These are phyloP conservation scores for Ceratoteleas bidentatus DNA, from an alignment of 1,140 invertebrate species.

Conservation along the genomic window DNA sequence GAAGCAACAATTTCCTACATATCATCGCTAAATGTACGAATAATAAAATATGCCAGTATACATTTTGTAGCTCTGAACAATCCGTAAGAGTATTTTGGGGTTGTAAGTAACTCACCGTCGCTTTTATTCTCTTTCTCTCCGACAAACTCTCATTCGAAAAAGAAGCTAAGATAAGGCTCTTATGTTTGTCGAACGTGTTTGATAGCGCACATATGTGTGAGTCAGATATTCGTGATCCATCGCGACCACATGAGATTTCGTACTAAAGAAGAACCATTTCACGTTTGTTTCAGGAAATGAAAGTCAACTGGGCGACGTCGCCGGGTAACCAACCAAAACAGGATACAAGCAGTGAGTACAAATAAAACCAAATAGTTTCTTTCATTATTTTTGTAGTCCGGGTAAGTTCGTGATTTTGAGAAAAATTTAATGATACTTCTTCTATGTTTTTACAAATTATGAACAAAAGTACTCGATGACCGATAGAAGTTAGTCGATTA, in stretches of 20 bases:
- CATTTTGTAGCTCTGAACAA: too few species aligned
- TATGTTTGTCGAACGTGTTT: slow-evolving; percentile 57
- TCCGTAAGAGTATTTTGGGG: too few species aligned
- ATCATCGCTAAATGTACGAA: too few species aligned
- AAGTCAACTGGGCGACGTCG: slow-evolving; percentile 98
- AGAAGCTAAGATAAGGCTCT: slow-evolving; percentile 65
- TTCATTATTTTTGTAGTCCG: slow-evolving; percentile 60
- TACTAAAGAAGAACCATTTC: slow-evolving; percentile 68
- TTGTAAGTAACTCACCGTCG: too few species aligned
- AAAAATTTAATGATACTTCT: slow-evolving; percentile 56
- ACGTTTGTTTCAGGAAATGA: slow-evolving; percentile 93
- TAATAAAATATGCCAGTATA: too few species aligned
- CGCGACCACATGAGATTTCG: slow-evolving; percentile 60
- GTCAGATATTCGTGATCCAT: slow-evolving; percentile 65
- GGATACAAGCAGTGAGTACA: slow-evolving; percentile 95
- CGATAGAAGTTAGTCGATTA: too few species aligned
- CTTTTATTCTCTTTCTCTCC: too few species aligned
- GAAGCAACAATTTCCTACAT: too few species aligned
- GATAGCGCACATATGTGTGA: slow-evolving; percentile 44
- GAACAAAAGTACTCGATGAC: too few species aligned
- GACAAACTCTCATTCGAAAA: too few species aligned
- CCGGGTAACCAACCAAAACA: slow-evolving; percentile 98
- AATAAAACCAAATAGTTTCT: slow-evolving; percentile 63
- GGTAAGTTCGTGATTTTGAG: slow-evolving; percentile 55
- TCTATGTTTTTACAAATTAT: too few species aligned